A percentile compares a stretch with the other conserved stretches of the same genome.
Evolutionary conservation across 1,140 invertebrate genomes (phyloP).

Genomic region (Penaeus japonicus): DNA sequence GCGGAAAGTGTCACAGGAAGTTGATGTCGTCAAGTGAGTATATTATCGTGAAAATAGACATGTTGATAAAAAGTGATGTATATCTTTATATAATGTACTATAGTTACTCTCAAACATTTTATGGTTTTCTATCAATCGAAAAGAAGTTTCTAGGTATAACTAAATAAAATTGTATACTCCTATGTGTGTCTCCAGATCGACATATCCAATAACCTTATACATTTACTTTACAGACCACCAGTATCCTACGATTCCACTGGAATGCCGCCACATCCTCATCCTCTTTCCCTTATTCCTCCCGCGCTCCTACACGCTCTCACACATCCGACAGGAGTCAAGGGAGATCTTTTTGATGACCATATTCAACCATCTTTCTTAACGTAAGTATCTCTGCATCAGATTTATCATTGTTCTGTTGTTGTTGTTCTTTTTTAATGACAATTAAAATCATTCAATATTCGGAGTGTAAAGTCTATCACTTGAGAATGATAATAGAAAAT

Average conservation of each 20-base stretch:
- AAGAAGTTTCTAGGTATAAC: too few relatives aligned
- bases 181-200: too few relatives aligned
- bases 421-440: too few relatives aligned
- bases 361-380: slow-evolving; percentile 18
- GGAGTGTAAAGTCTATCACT: too few relatives aligned
- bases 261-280: neutral
- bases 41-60: neutral
- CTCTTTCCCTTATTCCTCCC: slow-evolving; percentile 42
- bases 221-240: neutral
- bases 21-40: slow-evolving; percentile 29
- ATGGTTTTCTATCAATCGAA: too few relatives aligned
- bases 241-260: slow-evolving; percentile 22
- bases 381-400: neutral
- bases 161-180: too few relatives aligned
- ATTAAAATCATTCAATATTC: too few relatives aligned
- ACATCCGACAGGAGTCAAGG: neutral
- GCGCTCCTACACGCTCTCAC: slow-evolving; percentile 34
- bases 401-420: too few relatives aligned
- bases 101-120: too few relatives aligned
- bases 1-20: slow-evolving; percentile 21
- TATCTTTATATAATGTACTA: too few relatives aligned
- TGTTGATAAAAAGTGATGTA: too few relatives aligned
- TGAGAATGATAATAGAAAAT: too few relatives aligned
- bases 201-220: neutral
- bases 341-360: neutral